Percentiles rank a stretch among this genome's conserved stretches.
These are phyloP conservation scores for Eurypyga helias DNA, from an alignment of 2,113 vertebrate species.

Conservation along the genomic window DNA sequence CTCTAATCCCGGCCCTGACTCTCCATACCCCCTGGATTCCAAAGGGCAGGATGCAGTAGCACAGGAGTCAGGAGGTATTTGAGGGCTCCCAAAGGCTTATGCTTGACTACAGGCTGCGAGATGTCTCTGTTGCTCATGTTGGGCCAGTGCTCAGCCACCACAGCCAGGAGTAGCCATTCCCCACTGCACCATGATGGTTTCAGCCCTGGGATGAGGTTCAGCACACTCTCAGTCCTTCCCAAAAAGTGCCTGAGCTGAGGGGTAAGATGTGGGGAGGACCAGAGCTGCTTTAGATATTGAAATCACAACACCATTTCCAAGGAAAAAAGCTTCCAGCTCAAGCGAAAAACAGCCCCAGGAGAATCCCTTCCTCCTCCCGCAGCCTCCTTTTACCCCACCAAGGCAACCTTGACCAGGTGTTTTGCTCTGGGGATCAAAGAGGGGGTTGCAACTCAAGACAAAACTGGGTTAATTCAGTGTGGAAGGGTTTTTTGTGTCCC, in stretches of 20 bases:
- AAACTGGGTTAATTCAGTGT: neutral
- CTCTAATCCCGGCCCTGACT: neutral
- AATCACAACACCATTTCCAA: neutral
- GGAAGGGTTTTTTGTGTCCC: neutral
- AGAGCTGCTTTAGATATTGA: neutral
- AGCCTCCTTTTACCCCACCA: neutral
- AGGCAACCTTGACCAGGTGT: rapidly evolving
- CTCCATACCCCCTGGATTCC: rapidly evolving
- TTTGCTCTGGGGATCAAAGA: neutral
- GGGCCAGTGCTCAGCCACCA: neutral
- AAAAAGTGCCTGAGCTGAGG: neutral
- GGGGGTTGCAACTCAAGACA: neutral
- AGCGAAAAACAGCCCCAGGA: neutral
- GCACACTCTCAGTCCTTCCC: neutral
- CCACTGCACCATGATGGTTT: neutral
- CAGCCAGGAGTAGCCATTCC: neutral
- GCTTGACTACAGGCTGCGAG: neutral
- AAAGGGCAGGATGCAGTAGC: neutral
- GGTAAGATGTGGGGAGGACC: neutral
- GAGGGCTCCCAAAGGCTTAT: neutral
- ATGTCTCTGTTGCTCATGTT: neutral
- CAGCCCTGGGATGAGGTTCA: neutral
- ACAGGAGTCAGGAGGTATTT: neutral
- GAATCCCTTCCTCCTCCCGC: neutral
- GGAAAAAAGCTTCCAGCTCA: neutral